Base-by-base conservation (phyloP, 1,140 invertebrate genomes). In the Diuraphis noxia region DNA sequence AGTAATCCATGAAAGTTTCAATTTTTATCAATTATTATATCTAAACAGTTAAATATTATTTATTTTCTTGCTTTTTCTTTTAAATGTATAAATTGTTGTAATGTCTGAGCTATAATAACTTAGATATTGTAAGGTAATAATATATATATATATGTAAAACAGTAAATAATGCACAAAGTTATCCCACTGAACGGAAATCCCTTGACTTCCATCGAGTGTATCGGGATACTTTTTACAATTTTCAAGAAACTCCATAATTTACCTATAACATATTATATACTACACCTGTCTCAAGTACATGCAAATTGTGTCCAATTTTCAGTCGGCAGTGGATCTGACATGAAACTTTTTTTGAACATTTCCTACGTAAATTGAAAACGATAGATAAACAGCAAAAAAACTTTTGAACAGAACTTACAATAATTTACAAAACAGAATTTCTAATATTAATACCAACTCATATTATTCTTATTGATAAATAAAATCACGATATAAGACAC, bases 241-340 rank as follows among this genome's bases (percentile, higher is more conserved):
- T 72, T 72, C n/a, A 5, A n/a, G 17, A 63, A 72, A 19, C 30
- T 63, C 56, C 10, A 63, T n/a, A n/a, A n/a, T 6, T 49, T 49
- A 49, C 30, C 30, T n/a, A 13, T 63, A n/a, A 63, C n/a, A 63
- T 25, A 9, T 25, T 34, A 72, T 72, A 30, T 13, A n/a, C 17
- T 49, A 21, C 17, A 72, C n/a, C 5, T 72, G n/a, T n/a, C 56
- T 4, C n/a, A n/a, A n/a, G 13, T n/a, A 72, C 13, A 72, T 72
- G 5, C 56, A 72, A n/a, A 72, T 72, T 72, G 13, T n/a, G 10
- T 72, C 13, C 13, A 72, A 72, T n/a, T 17, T 72, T 34, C 30
- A n/a, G 17, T 17, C n/a, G 4, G 4, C 17, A 0, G 30, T n/a
- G 30, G 4, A n/a, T 1, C 30, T 13, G 34, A n/a, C 13, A n/a